Base-by-base conservation (phyloP, 2,797 vertebrate species). In the Sebastes cheni region DNA sequence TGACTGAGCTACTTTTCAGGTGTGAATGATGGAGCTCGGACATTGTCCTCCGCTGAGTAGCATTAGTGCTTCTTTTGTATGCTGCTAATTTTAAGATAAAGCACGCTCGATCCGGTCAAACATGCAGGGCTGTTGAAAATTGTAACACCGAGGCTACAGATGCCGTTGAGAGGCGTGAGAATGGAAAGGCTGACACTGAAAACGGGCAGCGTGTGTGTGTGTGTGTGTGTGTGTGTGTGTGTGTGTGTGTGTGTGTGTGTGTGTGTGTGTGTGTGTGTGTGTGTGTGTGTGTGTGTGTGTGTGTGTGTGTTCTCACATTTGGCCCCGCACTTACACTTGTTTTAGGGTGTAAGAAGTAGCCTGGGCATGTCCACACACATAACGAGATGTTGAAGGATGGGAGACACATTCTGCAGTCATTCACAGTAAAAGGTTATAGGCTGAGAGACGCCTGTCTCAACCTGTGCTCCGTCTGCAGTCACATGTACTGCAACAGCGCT, bases 81-180 rank as follows among this genome's bases (percentile, higher is more conserved):
- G 36, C 27, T 52, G 50, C 42, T 67, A 9, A 61, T 58, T 54
- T 54, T 9, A 25, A 60, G 36, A 39, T 46, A n/a, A 54, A 52
- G 5, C 39, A 27, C 3, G 16, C 0, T 6, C 10, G 54, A 81
- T 18, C 4, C 13, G 46, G 34, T 55, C 46, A 67, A 11, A 7
- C 8, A 13, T 67, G 64, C 67, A n/a, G 18, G 60, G 34, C 76
- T 81, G 52, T 54, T 66, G 52, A 55, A 85, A 85, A 86, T 89
- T n/a, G 8, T 90, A 72, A 75, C 87, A 72, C 55, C 9, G 20
- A 11, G 27, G 65, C 83, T 81, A n/a, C 68, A 89, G 88, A 94
- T 94, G 87, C 89, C 88, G 67, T 80, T 68, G 75, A 58, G 23
- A 82, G 85, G 91, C 46, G 89, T 90, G 71, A 80, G 78, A 69